phyloP scores from a whole-genome alignment of 1,140 invertebrate species.

The Forficula auricularia region DNA sequence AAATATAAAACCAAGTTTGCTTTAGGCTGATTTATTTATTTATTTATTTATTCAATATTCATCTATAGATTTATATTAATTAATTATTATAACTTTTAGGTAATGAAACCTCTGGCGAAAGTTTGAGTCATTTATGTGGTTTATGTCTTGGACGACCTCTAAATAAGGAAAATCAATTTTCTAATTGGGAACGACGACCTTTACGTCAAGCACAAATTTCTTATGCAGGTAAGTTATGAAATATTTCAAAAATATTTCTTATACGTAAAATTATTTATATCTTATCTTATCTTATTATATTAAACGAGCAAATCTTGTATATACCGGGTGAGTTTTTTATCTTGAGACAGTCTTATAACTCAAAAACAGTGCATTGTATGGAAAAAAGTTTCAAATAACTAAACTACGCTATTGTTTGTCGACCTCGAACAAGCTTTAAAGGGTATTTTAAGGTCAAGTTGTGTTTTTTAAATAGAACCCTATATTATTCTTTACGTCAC shows the following conservation, averaged over 20 bases:
- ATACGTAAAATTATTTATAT: neutral
- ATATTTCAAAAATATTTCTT: slow-evolving; percentile 6
- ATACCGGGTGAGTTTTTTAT: too few relatives aligned
- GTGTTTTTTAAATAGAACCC: too few relatives aligned
- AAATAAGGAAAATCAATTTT: slow-evolving; percentile 69
- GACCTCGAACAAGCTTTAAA: too few relatives aligned
- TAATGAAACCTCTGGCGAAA: slow-evolving; percentile 17
- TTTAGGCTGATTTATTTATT: too few relatives aligned
- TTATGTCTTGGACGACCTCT: slow-evolving; percentile 51
- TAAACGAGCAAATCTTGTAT: neutral
- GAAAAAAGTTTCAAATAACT: too few relatives aligned
- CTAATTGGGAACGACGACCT: slow-evolving; percentile 70
- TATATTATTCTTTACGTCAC: too few relatives aligned
- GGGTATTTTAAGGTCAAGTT: too few relatives aligned
- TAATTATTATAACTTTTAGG: too few relatives aligned
- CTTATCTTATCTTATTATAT: neutral
- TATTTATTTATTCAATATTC: too few relatives aligned
- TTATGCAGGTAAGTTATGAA: slow-evolving; percentile 45
- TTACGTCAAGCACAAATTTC: slow-evolving; percentile 50
- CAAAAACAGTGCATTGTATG: too few relatives aligned
- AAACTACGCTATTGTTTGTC: too few relatives aligned
- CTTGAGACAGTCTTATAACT: too few relatives aligned
- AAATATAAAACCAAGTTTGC: neutral
- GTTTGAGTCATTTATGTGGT: slow-evolving; percentile 51
- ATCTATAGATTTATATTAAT: neutral